A percentile compares a stretch with the other conserved stretches of the same genome.
phyloP scores from a whole-genome alignment of 1,140 invertebrate genomes.

The Vanessa atalanta region DNA sequence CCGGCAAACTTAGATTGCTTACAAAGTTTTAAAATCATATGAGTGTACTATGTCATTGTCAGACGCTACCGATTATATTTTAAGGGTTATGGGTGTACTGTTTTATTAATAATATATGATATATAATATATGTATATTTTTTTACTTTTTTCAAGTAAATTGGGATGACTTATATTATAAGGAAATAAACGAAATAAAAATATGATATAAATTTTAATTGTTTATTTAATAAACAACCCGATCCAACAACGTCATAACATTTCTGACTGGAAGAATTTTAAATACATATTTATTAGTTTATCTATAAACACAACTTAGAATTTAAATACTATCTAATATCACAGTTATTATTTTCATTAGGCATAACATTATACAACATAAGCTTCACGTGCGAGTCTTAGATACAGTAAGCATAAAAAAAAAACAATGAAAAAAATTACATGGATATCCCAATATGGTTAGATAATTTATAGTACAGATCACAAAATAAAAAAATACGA shows the following conservation, averaged over 20 bases:
- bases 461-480: no score
- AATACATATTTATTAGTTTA: conserved; percentile 59
- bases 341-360: conserved; percentile 52
- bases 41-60: no score
- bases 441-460: no score
- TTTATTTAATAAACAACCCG: conserved; percentile 76
- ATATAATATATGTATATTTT: no score
- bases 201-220: conserved; percentile 55
- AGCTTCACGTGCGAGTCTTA: conserved; percentile 16
- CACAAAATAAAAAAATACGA: no score
- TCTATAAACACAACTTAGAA: conserved; percentile 53
- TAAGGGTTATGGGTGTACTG: no score
- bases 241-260: conserved; percentile 70
- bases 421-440: neutral
- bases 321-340: conserved; percentile 66
- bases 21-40: no score
- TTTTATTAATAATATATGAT: no score
- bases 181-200: conserved; percentile 16
- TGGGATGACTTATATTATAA: no score
- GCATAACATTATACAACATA: conserved; percentile 36
- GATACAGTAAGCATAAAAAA: neutral
- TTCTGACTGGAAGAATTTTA: conserved; percentile 58
- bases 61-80: no score
- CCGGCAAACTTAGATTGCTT: no score
- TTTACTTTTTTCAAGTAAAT: no score